Evolutionary conservation across 2,888 invertebrate genomes (phyloP).

Genomic region (Diaphora mendica): DNA sequence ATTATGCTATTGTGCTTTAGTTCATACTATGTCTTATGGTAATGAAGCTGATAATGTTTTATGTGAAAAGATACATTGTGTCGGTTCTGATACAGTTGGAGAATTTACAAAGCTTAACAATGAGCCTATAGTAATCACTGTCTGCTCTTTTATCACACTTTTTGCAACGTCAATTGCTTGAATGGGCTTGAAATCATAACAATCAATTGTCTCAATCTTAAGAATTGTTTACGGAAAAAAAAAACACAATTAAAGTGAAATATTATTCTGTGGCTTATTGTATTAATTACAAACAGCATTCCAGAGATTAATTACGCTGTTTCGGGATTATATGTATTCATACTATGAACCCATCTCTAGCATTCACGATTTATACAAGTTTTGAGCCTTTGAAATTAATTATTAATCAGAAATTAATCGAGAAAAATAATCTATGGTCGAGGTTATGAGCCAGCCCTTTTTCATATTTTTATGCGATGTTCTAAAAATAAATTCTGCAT

Average conservation of each 20-base stretch:
- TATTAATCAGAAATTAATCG: not conserved
- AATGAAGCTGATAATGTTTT: constrained; percentile 28
- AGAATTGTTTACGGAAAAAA: not conserved
- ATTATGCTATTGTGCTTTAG: constrained; percentile 37
- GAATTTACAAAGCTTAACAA: not conserved
- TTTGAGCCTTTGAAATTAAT: not conserved
- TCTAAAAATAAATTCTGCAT: not conserved
- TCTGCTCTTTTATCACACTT: not conserved
- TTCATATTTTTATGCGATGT: not conserved
- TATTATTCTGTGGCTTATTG: not conserved
- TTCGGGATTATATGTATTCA: not conserved
- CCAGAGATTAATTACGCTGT: not conserved
- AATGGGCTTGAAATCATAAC: not conserved
- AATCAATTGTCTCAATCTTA: not conserved
- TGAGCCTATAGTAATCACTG: not conserved
- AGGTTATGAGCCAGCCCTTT: not conserved
- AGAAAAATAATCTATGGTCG: not conserved
- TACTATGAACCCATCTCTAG: not conserved
- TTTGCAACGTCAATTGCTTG: not conserved
- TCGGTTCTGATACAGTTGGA: not conserved
- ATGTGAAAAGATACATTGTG: constrained; percentile 15
- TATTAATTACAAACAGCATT: too few relatives aligned
- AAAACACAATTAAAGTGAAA: not conserved
- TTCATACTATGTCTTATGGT: constrained; percentile 37
- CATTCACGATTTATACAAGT: not conserved